Percentiles rank a stretch among this genome's conserved stretches.
Evolutionary conservation across 2,888 invertebrate species (phyloP).

Genomic region (Mesorhabditis sp.): DNA sequence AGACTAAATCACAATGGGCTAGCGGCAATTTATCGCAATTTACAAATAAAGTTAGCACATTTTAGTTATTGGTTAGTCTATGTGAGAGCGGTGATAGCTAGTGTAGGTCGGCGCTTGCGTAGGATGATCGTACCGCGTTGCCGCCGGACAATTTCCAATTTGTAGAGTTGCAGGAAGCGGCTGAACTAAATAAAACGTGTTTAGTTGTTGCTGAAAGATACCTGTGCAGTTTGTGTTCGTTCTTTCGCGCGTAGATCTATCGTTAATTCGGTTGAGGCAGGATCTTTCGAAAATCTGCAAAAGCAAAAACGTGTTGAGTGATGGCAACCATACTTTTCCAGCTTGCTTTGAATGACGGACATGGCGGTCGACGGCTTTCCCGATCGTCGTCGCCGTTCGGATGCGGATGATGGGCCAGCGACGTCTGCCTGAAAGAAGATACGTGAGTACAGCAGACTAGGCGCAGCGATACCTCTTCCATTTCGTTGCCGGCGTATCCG

Average conservation of each 20-base stretch:
- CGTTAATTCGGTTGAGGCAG: background rate
- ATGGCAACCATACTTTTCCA: background rate
- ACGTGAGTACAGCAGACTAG: background rate
- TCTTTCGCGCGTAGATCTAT: background rate
- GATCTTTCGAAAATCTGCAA: background rate
- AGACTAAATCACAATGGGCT: no score
- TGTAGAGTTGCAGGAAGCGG: conserved; percentile 35
- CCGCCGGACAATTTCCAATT: conserved; percentile 33
- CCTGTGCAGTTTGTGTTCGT: background rate
- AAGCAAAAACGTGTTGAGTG: background rate
- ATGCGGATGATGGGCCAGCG: background rate
- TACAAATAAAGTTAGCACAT: no score
- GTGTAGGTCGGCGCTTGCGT: conserved; percentile 9
- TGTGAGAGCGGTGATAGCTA: no score
- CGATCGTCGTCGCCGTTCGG: background rate
- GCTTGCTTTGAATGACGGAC: conserved; percentile 3
- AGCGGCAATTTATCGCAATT: no score
- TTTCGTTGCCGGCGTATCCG: conserved; percentile 24
- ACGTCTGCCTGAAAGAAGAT: background rate
- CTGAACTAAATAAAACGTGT: conserved; percentile 25
- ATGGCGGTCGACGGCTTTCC: background rate
- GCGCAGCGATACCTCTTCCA: background rate
- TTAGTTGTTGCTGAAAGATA: background rate
- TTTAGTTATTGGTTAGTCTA: no score
- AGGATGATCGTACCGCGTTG: conserved; percentile 31